Conservation (phyloP, 1,140 invertebrate species). For the Tetranychus urticae region DNA sequence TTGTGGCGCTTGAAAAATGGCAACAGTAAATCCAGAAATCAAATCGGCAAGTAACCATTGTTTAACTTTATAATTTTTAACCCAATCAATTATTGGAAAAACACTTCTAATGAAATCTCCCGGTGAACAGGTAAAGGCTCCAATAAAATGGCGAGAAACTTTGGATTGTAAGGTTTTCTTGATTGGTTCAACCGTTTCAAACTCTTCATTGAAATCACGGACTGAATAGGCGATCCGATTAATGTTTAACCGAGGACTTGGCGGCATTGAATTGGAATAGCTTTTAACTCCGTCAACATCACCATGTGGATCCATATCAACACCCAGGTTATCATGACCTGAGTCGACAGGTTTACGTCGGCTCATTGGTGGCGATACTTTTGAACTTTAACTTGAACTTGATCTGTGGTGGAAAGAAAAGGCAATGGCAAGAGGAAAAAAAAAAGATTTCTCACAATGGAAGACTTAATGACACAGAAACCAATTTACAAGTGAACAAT, state of each 20-base stretch:
- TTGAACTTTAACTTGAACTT: too few relatives aligned
- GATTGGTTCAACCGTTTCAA: background rate
- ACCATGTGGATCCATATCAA: background rate
- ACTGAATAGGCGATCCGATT: slow-evolving; percentile 3
- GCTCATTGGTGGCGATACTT: too few relatives aligned
- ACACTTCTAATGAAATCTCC: background rate
- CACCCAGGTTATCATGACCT: background rate
- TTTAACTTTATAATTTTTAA: slow-evolving; percentile 14
- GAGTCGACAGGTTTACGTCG: too few relatives aligned
- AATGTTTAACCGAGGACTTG: background rate
- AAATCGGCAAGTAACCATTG: slow-evolving; percentile 14
- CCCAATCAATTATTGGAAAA: slow-evolving; percentile 17
- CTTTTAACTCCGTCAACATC: background rate
- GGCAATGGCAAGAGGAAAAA: too few relatives aligned
- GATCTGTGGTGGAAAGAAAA: too few relatives aligned
- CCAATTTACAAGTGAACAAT: too few relatives aligned
- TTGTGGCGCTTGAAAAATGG: slow-evolving; percentile 77
- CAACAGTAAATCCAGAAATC: slow-evolving; percentile 46
- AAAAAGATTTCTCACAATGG: too few relatives aligned
- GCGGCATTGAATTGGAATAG: background rate
- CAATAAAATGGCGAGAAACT: background rate
- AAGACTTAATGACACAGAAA: too few relatives aligned
- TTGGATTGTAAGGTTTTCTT: background rate
- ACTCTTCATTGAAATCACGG: background rate
- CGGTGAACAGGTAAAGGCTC: background rate